phyloP scores from a whole-genome alignment of 2,797 vertebrate genomes.

The Euthynnus affinis region DNA sequence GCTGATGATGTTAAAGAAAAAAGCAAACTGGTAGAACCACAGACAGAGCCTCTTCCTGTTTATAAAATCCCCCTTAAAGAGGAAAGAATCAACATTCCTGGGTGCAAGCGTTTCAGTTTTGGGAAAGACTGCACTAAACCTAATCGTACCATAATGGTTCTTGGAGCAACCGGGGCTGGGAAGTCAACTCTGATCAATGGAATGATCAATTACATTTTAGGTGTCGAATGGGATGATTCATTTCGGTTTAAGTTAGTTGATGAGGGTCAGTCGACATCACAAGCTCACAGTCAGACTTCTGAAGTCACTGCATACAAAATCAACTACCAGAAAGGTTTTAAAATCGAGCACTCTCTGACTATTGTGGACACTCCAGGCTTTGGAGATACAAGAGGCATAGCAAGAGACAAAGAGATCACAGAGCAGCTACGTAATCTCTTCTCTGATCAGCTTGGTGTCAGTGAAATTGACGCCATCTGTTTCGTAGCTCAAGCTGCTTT shows the following conservation, averaged over 20 bases:
- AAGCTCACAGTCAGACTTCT: too few relatives aligned
- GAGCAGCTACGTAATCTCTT: constrained; percentile 28
- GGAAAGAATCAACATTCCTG: rapidly evolving
- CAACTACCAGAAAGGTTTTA: too few relatives aligned
- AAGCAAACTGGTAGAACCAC: rapidly evolving
- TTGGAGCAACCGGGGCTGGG: constrained; percentile 42
- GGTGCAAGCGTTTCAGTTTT: constrained; percentile 19
- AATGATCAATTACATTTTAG: too few relatives aligned
- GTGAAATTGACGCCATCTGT: constrained; percentile 19
- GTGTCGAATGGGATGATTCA: too few relatives aligned
- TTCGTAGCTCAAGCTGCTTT: too few relatives aligned
- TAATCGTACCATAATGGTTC: constrained; percentile 46
- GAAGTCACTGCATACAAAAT: too few relatives aligned
- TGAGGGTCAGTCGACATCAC: too few relatives aligned
- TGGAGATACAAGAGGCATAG: constrained; percentile 17
- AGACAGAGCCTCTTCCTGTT: background rate
- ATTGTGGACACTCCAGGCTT: constrained; percentile 60
- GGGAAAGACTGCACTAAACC: background rate
- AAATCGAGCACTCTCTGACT: constrained; percentile 23
- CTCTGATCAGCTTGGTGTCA: background rate
- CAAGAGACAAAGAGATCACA: constrained; percentile 2
- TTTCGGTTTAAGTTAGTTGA: too few relatives aligned
- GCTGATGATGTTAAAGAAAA: constrained; percentile 1
- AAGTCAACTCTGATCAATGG: too few relatives aligned
- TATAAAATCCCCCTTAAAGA: constrained; percentile 6